A percentile compares a stretch with the other conserved stretches of the same genome.
Evolutionary conservation across 2,888 invertebrate genomes (phyloP).

Genomic region (Thymelicus acteon): DNA sequence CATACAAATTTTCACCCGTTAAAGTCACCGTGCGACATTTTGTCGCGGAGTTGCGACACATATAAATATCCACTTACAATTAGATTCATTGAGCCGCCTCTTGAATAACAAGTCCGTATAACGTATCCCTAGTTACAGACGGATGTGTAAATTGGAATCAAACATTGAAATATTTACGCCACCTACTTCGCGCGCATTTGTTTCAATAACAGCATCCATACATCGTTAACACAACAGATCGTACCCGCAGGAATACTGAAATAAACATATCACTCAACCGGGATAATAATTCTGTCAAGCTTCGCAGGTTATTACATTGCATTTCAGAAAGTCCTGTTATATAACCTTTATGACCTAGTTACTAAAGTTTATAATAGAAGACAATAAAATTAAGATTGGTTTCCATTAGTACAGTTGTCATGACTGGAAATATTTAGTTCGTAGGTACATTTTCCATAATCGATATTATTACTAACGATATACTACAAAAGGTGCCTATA

Average conservation of each 20-base stretch:
- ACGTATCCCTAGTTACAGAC: slow-evolving; percentile 6
- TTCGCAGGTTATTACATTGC: slow-evolving; percentile 44
- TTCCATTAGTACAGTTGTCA: slow-evolving; percentile 35
- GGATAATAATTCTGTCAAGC: slow-evolving; percentile 60
- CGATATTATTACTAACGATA: slow-evolving; percentile 8
- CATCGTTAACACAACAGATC: slow-evolving; percentile 56
- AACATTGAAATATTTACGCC: slow-evolving; percentile 32
- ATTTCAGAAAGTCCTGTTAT: slow-evolving; percentile 16
- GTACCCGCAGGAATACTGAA: slow-evolving; percentile 63
- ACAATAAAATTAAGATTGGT: neutral
- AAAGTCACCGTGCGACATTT: no score
- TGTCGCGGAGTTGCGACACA: no score
- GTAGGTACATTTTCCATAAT: slow-evolving; percentile 14
- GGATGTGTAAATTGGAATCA: slow-evolving; percentile 26
- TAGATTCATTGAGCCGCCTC: neutral
- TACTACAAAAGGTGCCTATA: neutral
- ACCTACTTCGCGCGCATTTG: slow-evolving; percentile 33
- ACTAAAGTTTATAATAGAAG: slow-evolving; percentile 6
- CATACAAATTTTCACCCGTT: no score
- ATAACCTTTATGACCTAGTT: slow-evolving; percentile 27
- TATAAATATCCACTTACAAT: no score
- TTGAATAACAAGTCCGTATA: neutral
- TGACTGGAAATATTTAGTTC: slow-evolving; percentile 44
- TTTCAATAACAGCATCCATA: slow-evolving; percentile 37
- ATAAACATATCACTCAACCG: slow-evolving; percentile 65